These are phyloP conservation scores for Calidris pygmaea DNA, from an alignment of 2,113 vertebrate genomes.

Conservation along the genomic window DNA sequence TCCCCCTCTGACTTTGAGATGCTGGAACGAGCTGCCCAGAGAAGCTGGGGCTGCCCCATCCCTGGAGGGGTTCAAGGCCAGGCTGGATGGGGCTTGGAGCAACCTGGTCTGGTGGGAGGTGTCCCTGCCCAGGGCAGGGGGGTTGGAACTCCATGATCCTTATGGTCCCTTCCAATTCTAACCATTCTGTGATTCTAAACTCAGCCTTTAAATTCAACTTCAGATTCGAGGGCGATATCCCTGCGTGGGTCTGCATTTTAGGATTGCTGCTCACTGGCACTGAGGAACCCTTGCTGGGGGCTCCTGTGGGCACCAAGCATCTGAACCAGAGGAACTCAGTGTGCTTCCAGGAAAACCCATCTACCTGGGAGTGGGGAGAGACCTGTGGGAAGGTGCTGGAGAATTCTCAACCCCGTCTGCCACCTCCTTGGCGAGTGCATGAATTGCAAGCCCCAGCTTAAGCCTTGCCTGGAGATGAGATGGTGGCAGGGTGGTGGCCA, in stretches of 20 bases:
- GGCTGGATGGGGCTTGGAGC: neutral
- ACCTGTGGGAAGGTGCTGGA: neutral
- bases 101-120: neutral
- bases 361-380: neutral
- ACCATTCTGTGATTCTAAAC: neutral
- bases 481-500: rapidly evolving
- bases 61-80: neutral
- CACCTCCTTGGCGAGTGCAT: rapidly evolving
- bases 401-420: neutral
- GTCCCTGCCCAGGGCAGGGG: neutral
- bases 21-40: neutral
- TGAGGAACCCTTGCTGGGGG: neutral
- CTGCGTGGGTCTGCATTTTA: neutral
- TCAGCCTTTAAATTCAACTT: neutral
- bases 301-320: neutral
- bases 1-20: neutral
- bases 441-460: neutral
- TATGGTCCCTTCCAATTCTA: neutral
- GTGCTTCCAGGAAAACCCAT: neutral
- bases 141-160: neutral
- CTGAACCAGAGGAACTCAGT: neutral
- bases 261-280: neutral
- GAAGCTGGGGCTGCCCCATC: neutral
- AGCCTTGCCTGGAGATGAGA: neutral
- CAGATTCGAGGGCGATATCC: neutral